Percentiles rank a stretch among this genome's conserved stretches.
These are phyloP conservation scores for Troglohyphantes excavatus DNA, from an alignment of 2,888 invertebrate genomes.

Conservation along the genomic window DNA sequence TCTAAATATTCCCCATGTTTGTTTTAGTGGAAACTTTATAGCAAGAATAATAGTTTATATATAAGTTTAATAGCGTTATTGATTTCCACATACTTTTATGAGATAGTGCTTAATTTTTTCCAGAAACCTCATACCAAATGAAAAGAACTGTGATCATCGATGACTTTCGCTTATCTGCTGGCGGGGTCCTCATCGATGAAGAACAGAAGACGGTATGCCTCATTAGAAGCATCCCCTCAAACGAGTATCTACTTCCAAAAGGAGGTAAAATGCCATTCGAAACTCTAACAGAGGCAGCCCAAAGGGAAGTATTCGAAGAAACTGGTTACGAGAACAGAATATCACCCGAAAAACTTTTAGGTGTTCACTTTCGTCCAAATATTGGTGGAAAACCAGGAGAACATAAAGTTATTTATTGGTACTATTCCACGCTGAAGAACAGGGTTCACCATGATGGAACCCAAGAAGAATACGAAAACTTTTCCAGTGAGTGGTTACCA, in stretches of 20 bases:
- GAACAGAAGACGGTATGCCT: not conserved
- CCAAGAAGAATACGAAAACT: not conserved
- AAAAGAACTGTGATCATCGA: not conserved
- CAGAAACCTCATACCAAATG: not conserved
- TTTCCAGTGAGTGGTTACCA: not conserved
- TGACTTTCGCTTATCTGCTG: not conserved
- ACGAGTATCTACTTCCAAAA: not conserved
- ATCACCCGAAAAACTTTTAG: not conserved
- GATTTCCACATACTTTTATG: no score
- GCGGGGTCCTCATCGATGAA: not conserved
- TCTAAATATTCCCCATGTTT: no score
- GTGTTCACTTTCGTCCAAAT: not conserved
- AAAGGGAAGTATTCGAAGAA: slow-evolving; percentile 8
- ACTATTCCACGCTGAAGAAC: not conserved
- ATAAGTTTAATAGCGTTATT: no score
- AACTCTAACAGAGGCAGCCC: not conserved
- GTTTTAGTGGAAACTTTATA: no score
- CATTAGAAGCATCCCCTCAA: not conserved
- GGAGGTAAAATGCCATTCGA: not conserved
- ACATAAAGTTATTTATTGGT: not conserved
- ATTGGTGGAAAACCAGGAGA: not conserved
- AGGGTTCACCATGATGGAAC: not conserved
- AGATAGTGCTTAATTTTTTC: no score
- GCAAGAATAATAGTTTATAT: no score
- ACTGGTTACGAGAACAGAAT: not conserved